Evolutionary conservation across 1,140 invertebrate genomes (phyloP), one percentile per base, ranked within the genome.

Genomic region (Goniozus legneri): DNA sequence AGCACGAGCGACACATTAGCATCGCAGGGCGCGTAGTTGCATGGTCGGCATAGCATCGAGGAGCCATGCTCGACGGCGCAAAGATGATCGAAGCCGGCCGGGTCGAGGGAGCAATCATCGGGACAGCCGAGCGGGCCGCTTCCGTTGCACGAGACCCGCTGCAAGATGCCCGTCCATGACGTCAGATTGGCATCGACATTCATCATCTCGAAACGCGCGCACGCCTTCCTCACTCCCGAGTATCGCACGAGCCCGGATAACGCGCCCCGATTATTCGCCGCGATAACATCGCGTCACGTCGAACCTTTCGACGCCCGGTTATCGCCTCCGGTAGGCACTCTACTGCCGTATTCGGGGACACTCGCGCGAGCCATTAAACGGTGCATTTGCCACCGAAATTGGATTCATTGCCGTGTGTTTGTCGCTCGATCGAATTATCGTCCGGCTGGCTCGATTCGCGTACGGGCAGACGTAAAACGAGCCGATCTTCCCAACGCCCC

Each of bases 1-100:
- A 67, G 48, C 0, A 67, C 24, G 31, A 67, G 32, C 4, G 65
- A 67, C 10, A 66, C 56, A 20, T 67, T 67, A 30, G 58, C 32
- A 13, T 62, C 54, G 30, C 63, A 67, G 8, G 44, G 32, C 30
- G 47, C 8, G 8, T 60, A 66, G 38, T 67, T 57, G 32, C 65
- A 67, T 0, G 65, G 60, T 14, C 47, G 53, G 31, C 65, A 67
- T 8, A 67, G 47, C 41, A 51, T 50, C 8, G 56, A 51, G 7
- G 54, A 43, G 14, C 22, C 44, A 1, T 47, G 52, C 19, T 47
- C 47, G 8, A 47, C 22, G 0, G 50, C 50, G 38, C 64, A 67
- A n/a, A 67, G 37, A n/a, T 63, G 56, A 48, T 67, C 62, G 48
- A 59, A 56, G 8, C 22, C 45, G 1, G 12, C 22, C 7, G 36